These are phyloP conservation scores for Periplaneta americana DNA, from an alignment of 1,140 invertebrate species.

Conservation along the genomic window DNA sequence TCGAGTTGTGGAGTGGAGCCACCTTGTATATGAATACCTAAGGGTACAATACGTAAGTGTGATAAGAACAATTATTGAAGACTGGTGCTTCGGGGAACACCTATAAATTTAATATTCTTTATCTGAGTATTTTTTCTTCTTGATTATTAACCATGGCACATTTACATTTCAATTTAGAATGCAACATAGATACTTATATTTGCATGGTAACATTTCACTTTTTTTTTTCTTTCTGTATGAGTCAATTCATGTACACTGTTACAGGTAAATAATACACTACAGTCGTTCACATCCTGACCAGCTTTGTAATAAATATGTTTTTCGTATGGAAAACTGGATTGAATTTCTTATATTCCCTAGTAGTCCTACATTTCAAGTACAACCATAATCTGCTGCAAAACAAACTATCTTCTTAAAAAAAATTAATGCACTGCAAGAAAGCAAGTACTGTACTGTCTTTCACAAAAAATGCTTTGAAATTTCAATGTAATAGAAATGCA, in stretches of 20 bases:
- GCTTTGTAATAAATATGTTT: not conserved
- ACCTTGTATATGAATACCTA: not conserved
- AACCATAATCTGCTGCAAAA: too few species aligned
- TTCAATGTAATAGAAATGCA: too few species aligned
- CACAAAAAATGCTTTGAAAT: too few species aligned
- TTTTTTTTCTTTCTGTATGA: not conserved
- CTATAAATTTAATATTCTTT: not conserved
- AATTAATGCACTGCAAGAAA: too few species aligned
- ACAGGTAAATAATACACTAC: not conserved
- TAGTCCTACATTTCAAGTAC: too few species aligned
- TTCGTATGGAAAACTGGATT: not conserved
- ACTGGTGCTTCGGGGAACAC: not conserved
- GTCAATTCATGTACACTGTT: not conserved
- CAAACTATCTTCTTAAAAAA: too few species aligned
- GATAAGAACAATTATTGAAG: not conserved
- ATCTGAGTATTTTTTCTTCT: not conserved
- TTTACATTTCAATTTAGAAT: not conserved
- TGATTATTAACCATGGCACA: not conserved
- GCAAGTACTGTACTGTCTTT: too few species aligned
- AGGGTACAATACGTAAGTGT: not conserved
- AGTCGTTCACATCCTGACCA: not conserved
- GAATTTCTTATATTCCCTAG: too few species aligned
- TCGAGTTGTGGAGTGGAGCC: not conserved
- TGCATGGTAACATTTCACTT: not conserved
- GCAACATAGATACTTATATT: not conserved